These are phyloP conservation scores for Caenorhabditis sulstoni DNA, from an alignment of 2,888 invertebrate species.

Conservation along the genomic window DNA sequence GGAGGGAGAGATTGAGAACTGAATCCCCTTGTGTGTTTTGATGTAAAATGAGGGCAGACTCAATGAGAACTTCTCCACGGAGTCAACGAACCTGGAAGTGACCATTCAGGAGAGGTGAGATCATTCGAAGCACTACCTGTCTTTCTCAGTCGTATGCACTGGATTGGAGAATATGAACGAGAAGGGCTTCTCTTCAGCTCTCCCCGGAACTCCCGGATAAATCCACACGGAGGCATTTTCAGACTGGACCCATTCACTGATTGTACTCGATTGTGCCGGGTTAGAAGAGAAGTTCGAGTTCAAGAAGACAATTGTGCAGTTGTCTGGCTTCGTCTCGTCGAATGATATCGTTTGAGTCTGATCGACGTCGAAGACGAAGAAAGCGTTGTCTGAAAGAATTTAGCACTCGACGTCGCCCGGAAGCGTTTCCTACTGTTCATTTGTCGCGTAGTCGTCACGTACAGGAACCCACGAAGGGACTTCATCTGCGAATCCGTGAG, in stretches of 20 bases:
- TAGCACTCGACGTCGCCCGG: no score
- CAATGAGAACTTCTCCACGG: constrained; percentile 21
- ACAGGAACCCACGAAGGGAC: constrained; percentile 21
- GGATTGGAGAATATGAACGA: constrained; percentile 40
- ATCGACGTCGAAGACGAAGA: constrained; percentile 32
- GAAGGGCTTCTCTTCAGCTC: background rate
- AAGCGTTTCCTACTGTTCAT: constrained; percentile 21
- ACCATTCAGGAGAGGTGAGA: background rate
- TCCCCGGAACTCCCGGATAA: constrained; percentile 28
- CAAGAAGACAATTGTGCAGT: constrained; percentile 33
- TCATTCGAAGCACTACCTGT: constrained; percentile 6
- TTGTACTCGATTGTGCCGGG: background rate
- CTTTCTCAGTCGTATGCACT: constrained; percentile 1
- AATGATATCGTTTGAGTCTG: constrained; percentile 9
- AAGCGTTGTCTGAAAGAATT: constrained; percentile 26
- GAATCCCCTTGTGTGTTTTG: constrained; percentile 19
- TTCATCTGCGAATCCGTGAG: constrained; percentile 23
- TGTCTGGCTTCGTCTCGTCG: constrained; percentile 15
- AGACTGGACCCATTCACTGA: constrained; percentile 24
- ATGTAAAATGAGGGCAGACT: constrained; percentile 31
- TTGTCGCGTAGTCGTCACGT: constrained; percentile 27
- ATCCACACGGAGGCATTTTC: constrained; percentile 22
- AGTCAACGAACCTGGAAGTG: constrained; percentile 15
- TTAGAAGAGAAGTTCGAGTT: constrained; percentile 23
- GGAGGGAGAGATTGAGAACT: constrained; percentile 10